Percentiles rank a stretch among this genome's conserved stretches.
Conservation (phyloP, 2,888 invertebrate species). For the Leucozona laternaria region DNA sequence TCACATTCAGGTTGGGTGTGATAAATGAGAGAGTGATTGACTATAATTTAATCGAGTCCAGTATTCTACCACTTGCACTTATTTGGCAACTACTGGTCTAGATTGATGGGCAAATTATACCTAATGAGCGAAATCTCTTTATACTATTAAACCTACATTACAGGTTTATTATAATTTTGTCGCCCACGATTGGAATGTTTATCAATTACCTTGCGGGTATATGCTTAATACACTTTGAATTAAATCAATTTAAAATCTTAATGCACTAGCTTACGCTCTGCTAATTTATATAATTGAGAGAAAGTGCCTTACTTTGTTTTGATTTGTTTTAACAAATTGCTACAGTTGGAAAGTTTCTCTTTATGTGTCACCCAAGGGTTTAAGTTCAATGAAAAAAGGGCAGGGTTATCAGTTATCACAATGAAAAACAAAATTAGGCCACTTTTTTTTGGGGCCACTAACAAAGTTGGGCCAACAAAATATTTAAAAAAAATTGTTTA, state of each 20-base stretch:
- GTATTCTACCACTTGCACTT: constrained; percentile 2
- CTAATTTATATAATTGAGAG: constrained; percentile 8
- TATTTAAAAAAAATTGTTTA: too few relatives aligned
- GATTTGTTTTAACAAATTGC: background rate
- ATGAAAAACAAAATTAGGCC: too few relatives aligned
- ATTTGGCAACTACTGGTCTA: constrained; percentile 31
- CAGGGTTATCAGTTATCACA: too few relatives aligned
- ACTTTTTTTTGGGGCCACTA: too few relatives aligned
- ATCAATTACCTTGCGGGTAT: background rate
- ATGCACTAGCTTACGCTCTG: background rate
- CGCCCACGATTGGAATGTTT: constrained; percentile 33
- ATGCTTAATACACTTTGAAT: background rate
- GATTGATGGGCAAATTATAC: background rate
- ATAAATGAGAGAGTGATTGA: background rate
- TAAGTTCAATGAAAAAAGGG: background rate
- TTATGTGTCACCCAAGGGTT: background rate
- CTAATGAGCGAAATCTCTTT: constrained; percentile 32
- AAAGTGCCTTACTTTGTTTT: background rate
- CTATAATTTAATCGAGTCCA: constrained; percentile 4
- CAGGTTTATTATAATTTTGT: constrained; percentile 5
- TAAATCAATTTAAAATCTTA: constrained; percentile 11
- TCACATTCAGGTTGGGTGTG: constrained; percentile 19
- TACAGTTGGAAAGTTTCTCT: background rate
- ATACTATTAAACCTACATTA: too few relatives aligned
- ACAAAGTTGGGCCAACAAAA: too few relatives aligned